Conservation (phyloP, 2,888 invertebrate genomes). For the Bombyx huttoni region DNA sequence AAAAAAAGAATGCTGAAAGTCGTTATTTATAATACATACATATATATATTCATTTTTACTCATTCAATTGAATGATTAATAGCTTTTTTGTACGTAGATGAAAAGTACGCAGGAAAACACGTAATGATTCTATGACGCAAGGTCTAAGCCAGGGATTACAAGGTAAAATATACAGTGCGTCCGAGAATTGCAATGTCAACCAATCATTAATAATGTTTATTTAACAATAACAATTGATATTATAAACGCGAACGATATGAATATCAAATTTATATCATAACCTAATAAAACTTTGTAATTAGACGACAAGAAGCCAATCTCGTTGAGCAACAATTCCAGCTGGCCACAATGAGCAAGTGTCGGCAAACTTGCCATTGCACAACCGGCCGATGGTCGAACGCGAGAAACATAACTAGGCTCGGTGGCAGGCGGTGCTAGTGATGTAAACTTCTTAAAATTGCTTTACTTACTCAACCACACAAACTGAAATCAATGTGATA, state of each 20-base stretch:
- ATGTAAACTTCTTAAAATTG: conserved; percentile 68
- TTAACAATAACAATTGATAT: neutral
- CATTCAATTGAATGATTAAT: neutral
- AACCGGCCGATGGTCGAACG: conserved; percentile 65
- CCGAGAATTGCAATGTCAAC: neutral
- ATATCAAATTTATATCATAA: conserved; percentile 13
- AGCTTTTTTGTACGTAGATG: neutral
- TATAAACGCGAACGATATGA: too few species aligned
- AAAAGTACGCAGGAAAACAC: conserved; percentile 20
- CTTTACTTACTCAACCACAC: conserved; percentile 64
- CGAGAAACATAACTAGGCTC: conserved; percentile 72
- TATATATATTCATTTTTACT: neutral
- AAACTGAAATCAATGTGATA: conserved; percentile 48
- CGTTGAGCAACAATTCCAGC: conserved; percentile 58
- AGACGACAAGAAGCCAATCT: conserved; percentile 60
- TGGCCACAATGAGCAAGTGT: conserved; percentile 66
- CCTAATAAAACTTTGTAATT: conserved; percentile 56
- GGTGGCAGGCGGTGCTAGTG: conserved; percentile 54
- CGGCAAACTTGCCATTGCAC: conserved; percentile 62
- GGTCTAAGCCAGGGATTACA: conserved; percentile 13
- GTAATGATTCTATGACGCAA: conserved; percentile 11
- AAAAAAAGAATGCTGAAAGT: neutral
- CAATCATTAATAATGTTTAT: neutral
- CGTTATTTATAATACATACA: neutral
- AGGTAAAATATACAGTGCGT: conserved; percentile 13